phyloP scores from a whole-genome alignment of 2,113 vertebrate species.

The Nymphicus hollandicus region DNA sequence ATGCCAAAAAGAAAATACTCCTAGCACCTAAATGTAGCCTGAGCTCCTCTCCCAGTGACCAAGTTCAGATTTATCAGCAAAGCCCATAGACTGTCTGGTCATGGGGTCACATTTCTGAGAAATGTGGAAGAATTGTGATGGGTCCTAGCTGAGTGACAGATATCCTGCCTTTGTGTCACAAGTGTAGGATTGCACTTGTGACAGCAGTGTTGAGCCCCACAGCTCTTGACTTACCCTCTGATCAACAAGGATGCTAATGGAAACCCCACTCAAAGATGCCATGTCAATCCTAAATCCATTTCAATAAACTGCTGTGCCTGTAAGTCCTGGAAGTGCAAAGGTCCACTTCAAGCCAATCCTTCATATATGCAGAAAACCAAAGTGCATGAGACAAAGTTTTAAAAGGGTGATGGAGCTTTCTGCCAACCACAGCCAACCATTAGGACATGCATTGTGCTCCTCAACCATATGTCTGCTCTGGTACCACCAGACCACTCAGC shows the following conservation, averaged over 20 bases:
- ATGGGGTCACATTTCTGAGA: background rate
- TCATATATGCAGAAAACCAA: background rate
- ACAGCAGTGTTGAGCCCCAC: background rate
- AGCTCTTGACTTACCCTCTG: background rate
- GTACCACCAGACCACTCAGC: background rate
- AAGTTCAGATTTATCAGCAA: background rate
- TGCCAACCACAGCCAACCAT: background rate
- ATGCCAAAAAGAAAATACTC: background rate
- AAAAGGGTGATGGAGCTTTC: background rate
- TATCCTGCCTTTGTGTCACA: background rate
- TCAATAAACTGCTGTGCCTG: background rate
- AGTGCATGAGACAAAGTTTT: background rate
- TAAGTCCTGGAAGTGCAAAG: background rate
- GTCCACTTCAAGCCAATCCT: background rate
- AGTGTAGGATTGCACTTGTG: background rate
- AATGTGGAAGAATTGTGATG: background rate
- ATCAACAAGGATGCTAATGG: background rate
- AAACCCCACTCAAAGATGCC: background rate
- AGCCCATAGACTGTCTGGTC: background rate
- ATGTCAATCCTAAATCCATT: background rate
- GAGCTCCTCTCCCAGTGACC: background rate
- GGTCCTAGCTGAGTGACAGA: background rate
- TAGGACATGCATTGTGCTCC: accelerated
- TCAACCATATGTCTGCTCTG: background rate
- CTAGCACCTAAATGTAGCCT: background rate